A percentile compares a stretch with the other conserved stretches of the same genome.
These are phyloP conservation scores for Nudaria mundana DNA, from an alignment of 2,888 invertebrate genomes.

Conservation along the genomic window DNA sequence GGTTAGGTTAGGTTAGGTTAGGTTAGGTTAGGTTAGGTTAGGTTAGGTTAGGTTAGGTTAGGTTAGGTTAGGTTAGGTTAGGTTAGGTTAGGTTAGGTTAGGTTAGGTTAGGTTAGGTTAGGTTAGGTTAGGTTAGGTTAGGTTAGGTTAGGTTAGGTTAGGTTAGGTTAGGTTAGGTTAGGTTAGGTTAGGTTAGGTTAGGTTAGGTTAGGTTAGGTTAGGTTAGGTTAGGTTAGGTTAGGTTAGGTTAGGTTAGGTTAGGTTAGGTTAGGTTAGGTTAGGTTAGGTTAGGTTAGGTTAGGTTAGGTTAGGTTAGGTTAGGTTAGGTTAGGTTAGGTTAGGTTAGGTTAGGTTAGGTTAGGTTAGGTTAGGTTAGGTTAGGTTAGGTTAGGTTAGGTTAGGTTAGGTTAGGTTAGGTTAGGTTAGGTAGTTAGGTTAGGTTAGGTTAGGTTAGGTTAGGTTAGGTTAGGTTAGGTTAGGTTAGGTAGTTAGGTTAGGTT, in stretches of 20 bases:
- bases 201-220: conserved; percentile 7
- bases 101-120: conserved; percentile 5
- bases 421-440: conserved; percentile 10
- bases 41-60: conserved; percentile 14
- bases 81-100: conserved; percentile 6
- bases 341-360: conserved; percentile 9
- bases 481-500: conserved; percentile 7
- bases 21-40: conserved; percentile 15
- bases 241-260: background rate
- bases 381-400: conserved; percentile 7
- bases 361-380: conserved; percentile 1
- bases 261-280: conserved; percentile 1
- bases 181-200: conserved; percentile 2
- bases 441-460: conserved; percentile 11
- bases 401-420: conserved; percentile 10
- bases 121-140: conserved; percentile 7
- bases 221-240: conserved; percentile 5
- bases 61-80: conserved; percentile 9
- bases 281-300: conserved; percentile 10
- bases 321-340: conserved; percentile 10
- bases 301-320: conserved; percentile 10
- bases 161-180: background rate
- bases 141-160: conserved; percentile 2
- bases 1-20: conserved; percentile 14
- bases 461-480: conserved; percentile 10